Percentiles rank a stretch among this genome's conserved stretches.
These are phyloP conservation scores for Lasioglossum oenotherae DNA, from an alignment of 2,888 invertebrate genomes.

Conservation along the genomic window DNA sequence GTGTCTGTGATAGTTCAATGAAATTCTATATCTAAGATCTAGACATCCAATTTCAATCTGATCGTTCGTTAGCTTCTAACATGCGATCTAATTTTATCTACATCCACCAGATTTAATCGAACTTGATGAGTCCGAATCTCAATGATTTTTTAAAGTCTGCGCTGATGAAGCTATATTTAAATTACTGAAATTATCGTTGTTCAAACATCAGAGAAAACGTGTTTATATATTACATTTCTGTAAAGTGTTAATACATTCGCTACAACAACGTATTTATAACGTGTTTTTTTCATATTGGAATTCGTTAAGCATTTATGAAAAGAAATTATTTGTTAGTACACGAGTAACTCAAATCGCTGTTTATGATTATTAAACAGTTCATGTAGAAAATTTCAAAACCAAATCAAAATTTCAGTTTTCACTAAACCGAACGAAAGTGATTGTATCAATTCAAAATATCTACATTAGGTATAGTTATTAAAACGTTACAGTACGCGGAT, in stretches of 20 bases:
- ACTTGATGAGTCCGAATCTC: conserved; percentile 15
- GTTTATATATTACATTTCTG: background rate
- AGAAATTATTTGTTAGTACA: background rate
- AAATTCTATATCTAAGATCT: conserved; percentile 32
- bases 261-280: background rate
- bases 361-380: background rate
- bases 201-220: too few relatives aligned
- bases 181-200: background rate
- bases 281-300: too few relatives aligned
- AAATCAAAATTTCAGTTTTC: background rate
- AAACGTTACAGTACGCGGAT: background rate
- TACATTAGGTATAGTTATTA: background rate
- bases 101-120: conserved; percentile 38
- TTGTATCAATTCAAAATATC: background rate
- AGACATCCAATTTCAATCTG: conserved; percentile 28
- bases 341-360: background rate
- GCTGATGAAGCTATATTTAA: background rate
- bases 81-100: conserved; percentile 45
- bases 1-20: conserved; percentile 7
- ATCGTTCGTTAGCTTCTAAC: conserved; percentile 28
- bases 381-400: background rate
- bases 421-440: background rate
- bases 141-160: background rate
- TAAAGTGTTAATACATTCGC: background rate
- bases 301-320: background rate